Conservation (phyloP, 1,140 invertebrate species). For the Samia ricini region DNA sequence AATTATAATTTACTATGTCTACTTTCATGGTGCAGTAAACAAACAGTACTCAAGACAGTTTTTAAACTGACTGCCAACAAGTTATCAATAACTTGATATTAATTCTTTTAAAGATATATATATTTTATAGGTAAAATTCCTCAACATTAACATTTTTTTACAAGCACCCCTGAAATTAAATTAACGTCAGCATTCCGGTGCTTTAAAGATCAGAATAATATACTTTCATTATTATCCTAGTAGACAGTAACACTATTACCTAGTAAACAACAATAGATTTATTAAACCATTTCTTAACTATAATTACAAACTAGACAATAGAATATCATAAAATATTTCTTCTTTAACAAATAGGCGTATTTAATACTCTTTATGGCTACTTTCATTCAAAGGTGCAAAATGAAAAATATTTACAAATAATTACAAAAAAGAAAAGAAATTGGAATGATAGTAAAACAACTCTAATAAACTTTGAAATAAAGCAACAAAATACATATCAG, state of each 20-base stretch:
- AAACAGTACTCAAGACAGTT: neutral
- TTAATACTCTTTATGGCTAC: neutral
- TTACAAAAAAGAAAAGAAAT: conserved; percentile 43
- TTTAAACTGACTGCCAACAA: neutral
- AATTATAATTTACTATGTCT: neutral
- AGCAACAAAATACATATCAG: conserved; percentile 66
- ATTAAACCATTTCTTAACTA: neutral
- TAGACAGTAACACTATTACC: neutral
- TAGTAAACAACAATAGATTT: neutral
- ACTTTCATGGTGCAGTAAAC: neutral
- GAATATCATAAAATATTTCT: neutral
- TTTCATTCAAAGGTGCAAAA: neutral
- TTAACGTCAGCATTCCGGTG: neutral
- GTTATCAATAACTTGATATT: neutral
- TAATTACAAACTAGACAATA: neutral
- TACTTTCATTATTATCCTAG: neutral
- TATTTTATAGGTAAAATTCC: neutral
- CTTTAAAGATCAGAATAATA: neutral
- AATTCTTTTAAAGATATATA: neutral
- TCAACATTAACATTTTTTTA: neutral
- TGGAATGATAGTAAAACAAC: conserved; percentile 58
- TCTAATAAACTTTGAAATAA: conserved; percentile 57
- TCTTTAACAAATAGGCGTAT: neutral
- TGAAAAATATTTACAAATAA: neutral
- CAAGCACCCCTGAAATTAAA: neutral